Evolutionary conservation across 2,888 invertebrate species (phyloP), one percentile per base, ranked within the genome.

Genomic region (Plutella xylostella): DNA sequence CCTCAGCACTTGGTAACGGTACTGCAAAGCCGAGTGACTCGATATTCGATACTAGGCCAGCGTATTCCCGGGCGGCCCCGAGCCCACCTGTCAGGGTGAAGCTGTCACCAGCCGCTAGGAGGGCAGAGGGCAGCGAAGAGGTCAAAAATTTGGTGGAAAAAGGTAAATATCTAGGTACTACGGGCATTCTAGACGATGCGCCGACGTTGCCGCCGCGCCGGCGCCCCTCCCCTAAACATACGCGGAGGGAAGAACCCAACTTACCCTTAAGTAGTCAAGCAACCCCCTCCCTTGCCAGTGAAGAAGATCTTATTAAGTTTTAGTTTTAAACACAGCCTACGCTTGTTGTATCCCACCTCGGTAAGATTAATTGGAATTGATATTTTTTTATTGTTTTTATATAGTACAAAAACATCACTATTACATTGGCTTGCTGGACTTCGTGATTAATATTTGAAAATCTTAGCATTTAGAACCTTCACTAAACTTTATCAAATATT

Each of bases 31-130:
- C 65, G 19, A 56, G 68, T 28, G 63, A 76, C 50, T 67, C 75
- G 12, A 82, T 82, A 51, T 82, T 82, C 51, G 82, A 82, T 47
- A 80, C 74, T 42, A 63, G 76, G 25, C 75, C 78, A 6, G 54
- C 62, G 11, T 75, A 68, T 48, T 77, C 77, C 1, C 62, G 82
- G 25, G 67, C 78, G 5, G 85, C 84, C 14, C 85, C 85, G 0
- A 84, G 84, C 48, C 83, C 84, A 7, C 84, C 85, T 0, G 73
- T 71, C 1, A 65, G 84, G 50, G 73, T 61, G 31, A 83, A 80
- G 53, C 49, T 76, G 38, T 78, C 78, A 1, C 82, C 82, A 0
- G 58, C 52, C 5, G 60, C 47, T 20, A 60, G 58, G 21, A 60
- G 70, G 21, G 51, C 49, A 18, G 77, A 72, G 38, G 45, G 58